Evolutionary conservation across 1,140 invertebrate species (phyloP).

Genomic region (Gryon sp.): DNA sequence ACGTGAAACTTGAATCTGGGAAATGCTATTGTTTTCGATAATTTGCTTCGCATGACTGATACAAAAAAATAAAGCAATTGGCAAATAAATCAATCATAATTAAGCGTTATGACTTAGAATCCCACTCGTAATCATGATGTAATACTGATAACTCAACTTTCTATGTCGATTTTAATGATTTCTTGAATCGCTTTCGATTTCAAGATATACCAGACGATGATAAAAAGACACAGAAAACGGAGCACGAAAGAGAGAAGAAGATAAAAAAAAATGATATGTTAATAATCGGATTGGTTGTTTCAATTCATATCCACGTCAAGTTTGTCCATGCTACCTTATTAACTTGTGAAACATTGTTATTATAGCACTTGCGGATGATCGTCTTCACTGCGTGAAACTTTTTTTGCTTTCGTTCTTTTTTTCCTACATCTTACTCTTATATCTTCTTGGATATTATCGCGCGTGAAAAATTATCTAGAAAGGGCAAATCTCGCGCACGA

Average conservation of each 20-base stretch:
- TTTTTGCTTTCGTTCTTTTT: no score
- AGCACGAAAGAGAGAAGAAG: neutral
- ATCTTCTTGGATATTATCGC: neutral
- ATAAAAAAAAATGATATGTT: conserved; percentile 25
- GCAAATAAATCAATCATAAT: conserved; percentile 9
- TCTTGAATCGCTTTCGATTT: conserved; percentile 43
- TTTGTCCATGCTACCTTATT: conserved; percentile 42
- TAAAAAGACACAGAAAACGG: neutral
- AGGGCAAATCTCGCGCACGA: conserved; percentile 5
- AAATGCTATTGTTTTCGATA: no score
- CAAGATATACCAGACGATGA: neutral
- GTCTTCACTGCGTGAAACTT: conserved; percentile 12
- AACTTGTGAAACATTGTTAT: conserved; percentile 37
- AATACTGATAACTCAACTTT: conserved; percentile 36
- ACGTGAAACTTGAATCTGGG: no score
- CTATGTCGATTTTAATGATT: conserved; percentile 43
- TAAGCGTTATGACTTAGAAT: conserved; percentile 13
- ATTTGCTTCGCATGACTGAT: neutral
- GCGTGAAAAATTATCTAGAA: conserved; percentile 33
- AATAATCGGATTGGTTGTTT: conserved; percentile 26
- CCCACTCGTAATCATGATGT: conserved; percentile 18
- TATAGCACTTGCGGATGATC: conserved; percentile 39
- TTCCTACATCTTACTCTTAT: no score
- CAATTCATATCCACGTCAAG: conserved; percentile 27
- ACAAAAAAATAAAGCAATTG: neutral